Evolutionary conservation across 2,113 vertebrate species (phyloP).

Genomic region (Chrysemys picta): DNA sequence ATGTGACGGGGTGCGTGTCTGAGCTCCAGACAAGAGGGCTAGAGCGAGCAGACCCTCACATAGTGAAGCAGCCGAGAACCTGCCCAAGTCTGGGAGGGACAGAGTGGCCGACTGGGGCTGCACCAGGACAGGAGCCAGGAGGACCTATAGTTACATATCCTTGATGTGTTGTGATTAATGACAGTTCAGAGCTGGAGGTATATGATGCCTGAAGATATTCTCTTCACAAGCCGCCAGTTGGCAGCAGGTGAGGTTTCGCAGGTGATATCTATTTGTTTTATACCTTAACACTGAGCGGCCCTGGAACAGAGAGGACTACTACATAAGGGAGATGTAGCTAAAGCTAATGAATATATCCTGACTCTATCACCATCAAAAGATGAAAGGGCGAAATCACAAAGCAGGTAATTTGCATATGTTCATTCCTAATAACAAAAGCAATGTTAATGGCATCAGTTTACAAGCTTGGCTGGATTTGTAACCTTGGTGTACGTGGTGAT

Average conservation of each 20-base stretch:
- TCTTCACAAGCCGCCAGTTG: background rate
- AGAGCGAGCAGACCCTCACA: background rate
- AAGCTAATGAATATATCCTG: background rate
- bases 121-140: too few species aligned
- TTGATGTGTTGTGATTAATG: background rate
- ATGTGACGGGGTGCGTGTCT: background rate
- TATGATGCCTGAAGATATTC: background rate
- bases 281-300: rapidly evolving
- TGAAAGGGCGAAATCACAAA: background rate
- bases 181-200: background rate
- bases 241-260: background rate
- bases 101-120: background rate
- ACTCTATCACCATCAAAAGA: rapidly evolving
- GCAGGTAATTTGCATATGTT: background rate
- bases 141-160: background rate
- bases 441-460: background rate
- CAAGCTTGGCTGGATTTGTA: background rate
- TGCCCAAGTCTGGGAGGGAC: background rate
- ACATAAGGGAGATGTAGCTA: background rate
- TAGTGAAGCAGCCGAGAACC: background rate
- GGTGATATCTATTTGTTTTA: background rate
- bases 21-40: background rate
- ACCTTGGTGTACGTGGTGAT: background rate
- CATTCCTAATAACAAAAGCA: background rate
- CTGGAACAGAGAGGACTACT: background rate